phyloP scores from a whole-genome alignment of 2,113 vertebrate species.

The Sebastes schlegelii region DNA sequence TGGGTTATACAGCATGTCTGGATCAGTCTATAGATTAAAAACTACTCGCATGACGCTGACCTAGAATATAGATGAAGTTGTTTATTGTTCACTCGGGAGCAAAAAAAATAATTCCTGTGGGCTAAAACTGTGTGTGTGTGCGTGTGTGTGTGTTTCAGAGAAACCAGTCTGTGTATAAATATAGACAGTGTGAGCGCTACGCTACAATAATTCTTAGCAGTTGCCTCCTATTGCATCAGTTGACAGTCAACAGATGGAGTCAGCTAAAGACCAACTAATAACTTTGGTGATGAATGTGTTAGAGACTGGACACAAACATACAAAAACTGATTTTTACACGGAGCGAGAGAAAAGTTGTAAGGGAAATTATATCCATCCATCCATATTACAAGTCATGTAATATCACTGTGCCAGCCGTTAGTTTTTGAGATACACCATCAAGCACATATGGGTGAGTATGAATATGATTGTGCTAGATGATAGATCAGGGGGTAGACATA shows the following conservation, averaged over 20 bases:
- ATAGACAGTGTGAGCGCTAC: slow-evolving; percentile 41
- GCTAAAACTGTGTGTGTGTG: slow-evolving; percentile 8
- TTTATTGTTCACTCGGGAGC: slow-evolving; percentile 30
- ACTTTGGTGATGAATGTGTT: slow-evolving; percentile 44
- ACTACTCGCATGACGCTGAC: slow-evolving; percentile 9
- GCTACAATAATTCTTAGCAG: slow-evolving; percentile 38
- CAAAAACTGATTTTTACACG: slow-evolving; percentile 29
- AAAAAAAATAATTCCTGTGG: slow-evolving; percentile 15
- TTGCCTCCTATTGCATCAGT: slow-evolving; percentile 77
- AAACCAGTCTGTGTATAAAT: slow-evolving; percentile 43
- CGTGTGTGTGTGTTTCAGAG: slow-evolving; percentile 14
- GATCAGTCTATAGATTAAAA: not conserved
- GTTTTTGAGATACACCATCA: not conserved
- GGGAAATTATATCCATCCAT: not conserved
- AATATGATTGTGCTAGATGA: not conserved
- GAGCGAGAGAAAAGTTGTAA: not conserved
- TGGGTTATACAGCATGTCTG: not conserved
- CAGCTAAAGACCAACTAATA: slow-evolving; percentile 58
- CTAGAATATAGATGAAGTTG: slow-evolving; percentile 19
- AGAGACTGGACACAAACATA: slow-evolving; percentile 39
- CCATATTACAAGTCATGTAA: not conserved
- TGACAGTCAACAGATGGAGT: slow-evolving; percentile 68
- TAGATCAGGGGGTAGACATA: not conserved
- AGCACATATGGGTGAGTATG: not conserved
- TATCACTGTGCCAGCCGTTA: not conserved